Evolutionary conservation across 2,113 vertebrate species (phyloP).

Genomic region (Chamaetylas fuelleborni): DNA sequence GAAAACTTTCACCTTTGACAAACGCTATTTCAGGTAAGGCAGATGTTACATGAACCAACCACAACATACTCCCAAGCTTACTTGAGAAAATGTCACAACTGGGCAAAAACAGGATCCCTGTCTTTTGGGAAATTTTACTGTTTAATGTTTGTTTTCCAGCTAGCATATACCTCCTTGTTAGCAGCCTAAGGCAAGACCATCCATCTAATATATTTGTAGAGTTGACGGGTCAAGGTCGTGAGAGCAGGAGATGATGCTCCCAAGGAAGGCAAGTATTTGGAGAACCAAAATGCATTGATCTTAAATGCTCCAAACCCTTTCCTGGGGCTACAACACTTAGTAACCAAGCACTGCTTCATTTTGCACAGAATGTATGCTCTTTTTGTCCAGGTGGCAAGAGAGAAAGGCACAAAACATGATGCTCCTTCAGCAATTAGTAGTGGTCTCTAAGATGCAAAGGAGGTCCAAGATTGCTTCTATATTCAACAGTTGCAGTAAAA

Average conservation of each 20-base stretch:
- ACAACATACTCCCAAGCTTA: neutral
- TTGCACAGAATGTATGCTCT: neutral
- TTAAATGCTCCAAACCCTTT: neutral
- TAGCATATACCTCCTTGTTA: neutral
- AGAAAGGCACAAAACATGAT: neutral
- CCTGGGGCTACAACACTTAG: neutral
- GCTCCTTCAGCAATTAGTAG: neutral
- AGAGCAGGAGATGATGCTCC: neutral
- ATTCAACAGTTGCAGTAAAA: neutral
- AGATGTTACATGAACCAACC: neutral
- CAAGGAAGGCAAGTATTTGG: neutral
- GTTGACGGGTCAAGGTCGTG: neutral
- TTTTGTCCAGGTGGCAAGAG: neutral
- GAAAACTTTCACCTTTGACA: neutral
- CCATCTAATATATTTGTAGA: neutral
- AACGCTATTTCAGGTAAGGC: neutral
- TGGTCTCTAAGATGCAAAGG: neutral
- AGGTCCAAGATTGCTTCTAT: neutral
- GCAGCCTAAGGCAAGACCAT: neutral
- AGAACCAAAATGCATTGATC: neutral
- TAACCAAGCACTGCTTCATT: neutral
- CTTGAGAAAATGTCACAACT: neutral
- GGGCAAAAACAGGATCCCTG: neutral
- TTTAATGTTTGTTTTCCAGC: neutral
- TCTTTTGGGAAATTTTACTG: neutral